phyloP scores from a whole-genome alignment of 1,140 invertebrate genomes.

The Orchestia grillus region DNA sequence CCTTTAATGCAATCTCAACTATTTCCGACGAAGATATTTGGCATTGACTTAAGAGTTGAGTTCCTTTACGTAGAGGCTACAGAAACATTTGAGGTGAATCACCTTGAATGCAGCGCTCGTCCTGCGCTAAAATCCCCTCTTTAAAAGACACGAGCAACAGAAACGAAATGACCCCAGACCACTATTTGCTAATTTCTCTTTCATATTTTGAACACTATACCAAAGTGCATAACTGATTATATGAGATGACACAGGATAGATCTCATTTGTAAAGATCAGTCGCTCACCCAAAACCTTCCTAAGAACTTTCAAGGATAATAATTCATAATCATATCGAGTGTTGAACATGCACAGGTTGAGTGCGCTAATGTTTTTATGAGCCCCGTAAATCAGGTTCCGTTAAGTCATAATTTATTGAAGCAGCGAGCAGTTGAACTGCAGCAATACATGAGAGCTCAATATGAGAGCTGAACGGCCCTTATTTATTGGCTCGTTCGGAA shows the following conservation, averaged over 20 bases:
- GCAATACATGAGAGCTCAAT: constrained; percentile 9
- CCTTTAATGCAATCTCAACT: not conserved
- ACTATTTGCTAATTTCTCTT: not conserved
- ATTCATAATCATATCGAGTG: not conserved
- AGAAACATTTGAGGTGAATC: too few relatives aligned
- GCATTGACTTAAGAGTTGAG: not conserved
- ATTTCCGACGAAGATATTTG: not conserved
- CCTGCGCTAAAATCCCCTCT: not conserved
- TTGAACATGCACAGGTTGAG: constrained; percentile 8
- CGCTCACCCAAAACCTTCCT: not conserved
- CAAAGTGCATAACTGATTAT: not conserved
- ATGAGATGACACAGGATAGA: not conserved
- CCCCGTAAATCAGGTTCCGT: constrained; percentile 30
- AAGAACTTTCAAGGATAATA: constrained; percentile 3
- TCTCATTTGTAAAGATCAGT: not conserved
- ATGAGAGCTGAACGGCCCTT: not conserved
- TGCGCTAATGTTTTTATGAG: constrained; percentile 44
- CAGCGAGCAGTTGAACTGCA: constrained; percentile 2
- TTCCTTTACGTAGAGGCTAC: not conserved
- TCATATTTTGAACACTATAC: not conserved
- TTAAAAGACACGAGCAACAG: not conserved
- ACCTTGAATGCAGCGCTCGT: not conserved
- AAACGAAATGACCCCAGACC: not conserved
- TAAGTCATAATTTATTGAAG: constrained; percentile 38
- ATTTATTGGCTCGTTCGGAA: constrained; percentile 38